Base-by-base conservation (phyloP, 1,140 invertebrate species). In the Myzus persicae region DNA sequence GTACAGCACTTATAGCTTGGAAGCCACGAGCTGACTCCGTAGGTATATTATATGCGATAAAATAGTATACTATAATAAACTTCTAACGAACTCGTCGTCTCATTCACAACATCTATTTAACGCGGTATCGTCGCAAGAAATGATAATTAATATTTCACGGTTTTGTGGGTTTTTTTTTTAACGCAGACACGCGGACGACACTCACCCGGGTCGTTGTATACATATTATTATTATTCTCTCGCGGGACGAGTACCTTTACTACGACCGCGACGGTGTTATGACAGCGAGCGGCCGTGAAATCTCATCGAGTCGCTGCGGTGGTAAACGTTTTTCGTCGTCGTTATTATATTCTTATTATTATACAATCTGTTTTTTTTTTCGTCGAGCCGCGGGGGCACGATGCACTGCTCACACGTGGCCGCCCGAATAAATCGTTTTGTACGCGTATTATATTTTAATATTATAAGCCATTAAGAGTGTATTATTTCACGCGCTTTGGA, bases 401-500 rank as follows among this genome's bases (percentile, higher is more conserved):
- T 36, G 48, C 9, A 36, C 11, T 31, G 18, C 42, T 24, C 84
- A 36, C 88, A 89, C 48, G 88, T 89, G 88, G 88, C 38, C 40
- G 31, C 48, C 48, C 36, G 48, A 54, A 89, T 89, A 89, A 54
- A 89, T 89, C n/a, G 88, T 89, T 89, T 89, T 51, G n/a, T 89
- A 89, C 36, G 67, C 81, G n/a, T 51, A 81, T 51, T 81, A 91
- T 81, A 91, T 31, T 81, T 84, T n/a, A 20, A 46, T 22, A 42
- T 40, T 22, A 42, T 40, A 59, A 90, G 36, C 26, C 36, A 90
- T 90, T 90, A 59, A 82, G 67, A 31, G 67, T 38, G 44, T 81
- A 54, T 90, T 67, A 90, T 90, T 93, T 85, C 91, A 93, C 91
- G 91, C 91, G 91, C 40, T 85, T 85, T 38, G 59, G 91, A 93